phyloP scores from a whole-genome alignment of 1,140 invertebrate species.

The Scylla paramamosain region DNA sequence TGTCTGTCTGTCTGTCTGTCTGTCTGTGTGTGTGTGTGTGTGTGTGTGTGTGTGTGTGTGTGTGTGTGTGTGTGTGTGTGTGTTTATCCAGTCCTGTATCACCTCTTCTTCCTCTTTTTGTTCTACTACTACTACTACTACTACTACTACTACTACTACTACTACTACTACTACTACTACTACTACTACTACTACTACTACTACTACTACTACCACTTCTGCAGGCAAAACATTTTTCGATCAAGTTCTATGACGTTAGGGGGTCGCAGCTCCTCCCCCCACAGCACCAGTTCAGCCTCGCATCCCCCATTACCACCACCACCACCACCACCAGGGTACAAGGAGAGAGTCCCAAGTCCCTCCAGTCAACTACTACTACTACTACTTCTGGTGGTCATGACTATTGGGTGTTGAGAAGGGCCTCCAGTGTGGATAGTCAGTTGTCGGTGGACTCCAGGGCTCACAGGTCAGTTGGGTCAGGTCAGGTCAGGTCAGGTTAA shows the following conservation, averaged over 20 bases:
- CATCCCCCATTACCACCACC: slow-evolving; percentile 68
- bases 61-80: too few species aligned
- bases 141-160: too few species aligned
- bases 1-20: slow-evolving; percentile 27
- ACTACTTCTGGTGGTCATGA: slow-evolving; percentile 78
- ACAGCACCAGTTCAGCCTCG: slow-evolving; percentile 74
- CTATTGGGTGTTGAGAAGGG: slow-evolving; percentile 82
- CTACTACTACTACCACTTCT: too few species aligned
- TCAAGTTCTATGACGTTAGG: slow-evolving; percentile 74
- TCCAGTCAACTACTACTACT: slow-evolving; percentile 77
- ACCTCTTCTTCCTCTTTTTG: too few species aligned
- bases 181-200: too few species aligned
- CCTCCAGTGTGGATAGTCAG: slow-evolving; percentile 88
- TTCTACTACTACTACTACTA: too few species aligned
- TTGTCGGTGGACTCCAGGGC: slow-evolving; percentile 86
- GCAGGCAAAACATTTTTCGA: slow-evolving; percentile 63
- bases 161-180: too few species aligned
- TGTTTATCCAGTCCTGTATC: too few species aligned
- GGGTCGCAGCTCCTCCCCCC: slow-evolving; percentile 69
- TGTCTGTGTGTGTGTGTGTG: too few species aligned
- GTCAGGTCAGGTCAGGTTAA: too few species aligned
- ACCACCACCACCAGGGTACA: slow-evolving; percentile 64
- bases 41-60: too few species aligned
- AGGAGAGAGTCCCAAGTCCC: slow-evolving; percentile 79
- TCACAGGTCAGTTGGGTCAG: slow-evolving; percentile 76